phyloP scores from a whole-genome alignment of 2,113 vertebrate species.

The Eubucco bourcierii region DNA sequence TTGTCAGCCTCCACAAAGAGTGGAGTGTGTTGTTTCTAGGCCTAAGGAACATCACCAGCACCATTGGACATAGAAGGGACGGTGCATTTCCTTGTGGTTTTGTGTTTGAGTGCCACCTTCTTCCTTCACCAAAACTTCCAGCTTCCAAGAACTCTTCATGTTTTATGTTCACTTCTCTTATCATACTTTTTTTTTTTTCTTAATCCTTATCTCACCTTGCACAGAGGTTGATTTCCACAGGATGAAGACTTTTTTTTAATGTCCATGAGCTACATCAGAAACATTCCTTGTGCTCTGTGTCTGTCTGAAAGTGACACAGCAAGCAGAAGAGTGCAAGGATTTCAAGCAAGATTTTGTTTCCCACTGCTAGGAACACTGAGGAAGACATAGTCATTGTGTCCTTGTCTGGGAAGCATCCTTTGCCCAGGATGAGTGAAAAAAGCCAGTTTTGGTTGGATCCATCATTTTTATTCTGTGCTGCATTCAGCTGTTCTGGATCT shows the following conservation, averaged over 20 bases:
- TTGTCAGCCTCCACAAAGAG: not conserved
- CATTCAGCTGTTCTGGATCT: not conserved
- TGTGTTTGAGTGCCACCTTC: not conserved
- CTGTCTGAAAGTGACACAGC: not conserved
- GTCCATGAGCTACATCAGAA: not conserved
- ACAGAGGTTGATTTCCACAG: not conserved
- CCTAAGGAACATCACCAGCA: not conserved
- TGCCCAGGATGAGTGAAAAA: not conserved
- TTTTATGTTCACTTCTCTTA: not conserved
- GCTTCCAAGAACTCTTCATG: not conserved
- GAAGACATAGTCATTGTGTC: not conserved
- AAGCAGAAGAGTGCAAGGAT: not conserved
- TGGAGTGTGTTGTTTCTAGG: not conserved
- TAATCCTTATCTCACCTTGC: not conserved
- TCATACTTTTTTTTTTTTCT: not conserved
- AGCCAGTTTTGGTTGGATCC: not conserved
- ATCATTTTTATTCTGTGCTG: not conserved
- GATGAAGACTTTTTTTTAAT: not conserved
- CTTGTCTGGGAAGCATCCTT: not conserved
- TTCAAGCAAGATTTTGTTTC: not conserved
- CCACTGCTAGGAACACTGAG: not conserved
- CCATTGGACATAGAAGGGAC: not conserved
- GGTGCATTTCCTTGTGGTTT: not conserved
- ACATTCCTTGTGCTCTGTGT: not conserved
- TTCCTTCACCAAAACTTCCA: not conserved